Base-by-base conservation (phyloP, 1,140 invertebrate genomes). In the Philaenus spumarius region DNA sequence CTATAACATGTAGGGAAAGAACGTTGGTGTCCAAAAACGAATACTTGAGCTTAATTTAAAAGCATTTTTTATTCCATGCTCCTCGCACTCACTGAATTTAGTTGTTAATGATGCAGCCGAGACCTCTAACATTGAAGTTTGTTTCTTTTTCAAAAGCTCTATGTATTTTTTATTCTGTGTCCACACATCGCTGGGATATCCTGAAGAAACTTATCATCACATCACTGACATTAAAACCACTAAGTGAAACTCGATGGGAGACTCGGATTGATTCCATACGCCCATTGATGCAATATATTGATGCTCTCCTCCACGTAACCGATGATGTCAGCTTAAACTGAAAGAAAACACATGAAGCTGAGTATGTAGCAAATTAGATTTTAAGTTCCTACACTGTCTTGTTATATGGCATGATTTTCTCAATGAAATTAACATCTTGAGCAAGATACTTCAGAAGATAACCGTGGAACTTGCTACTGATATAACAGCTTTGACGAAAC, bases 61-160 rank as follows among this genome's bases (percentile, higher is more conserved):
- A 53, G 65, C 63, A 19, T 20, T 35, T 39, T 69, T 48, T 58
- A 59, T 61, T 48, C 66, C 60, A 62, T 70, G 63, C 63, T 67
- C 62, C 62, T 70, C 62, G 55, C 66, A 65, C 64, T 63, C 40
- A 62, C 64, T 73, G 52, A 72, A 64, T 55, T 59, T 65, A 48
- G 65, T 65, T 59, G 58, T 58, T 22, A 57, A 62, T 55, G 61
- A 62, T 64, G 65, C 65, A 17, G 67, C 64, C 50, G 66, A 72
- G 46, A 24, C 46, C 22, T 48, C 46, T 11, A 24, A 48, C 5
- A 48, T 23, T 23, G 46, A 24, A 35, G 48, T 30, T 51, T 34
- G 30, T 35, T 43, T 43, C n/a, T 19, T 15, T 43, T n/a, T 14
- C 20, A 19, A 14, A 43, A 43, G 40, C n/a, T 14, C 20, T 43